Evolutionary conservation across 2,113 vertebrate genomes (phyloP).

Genomic region (Pleuronectes platessa): DNA sequence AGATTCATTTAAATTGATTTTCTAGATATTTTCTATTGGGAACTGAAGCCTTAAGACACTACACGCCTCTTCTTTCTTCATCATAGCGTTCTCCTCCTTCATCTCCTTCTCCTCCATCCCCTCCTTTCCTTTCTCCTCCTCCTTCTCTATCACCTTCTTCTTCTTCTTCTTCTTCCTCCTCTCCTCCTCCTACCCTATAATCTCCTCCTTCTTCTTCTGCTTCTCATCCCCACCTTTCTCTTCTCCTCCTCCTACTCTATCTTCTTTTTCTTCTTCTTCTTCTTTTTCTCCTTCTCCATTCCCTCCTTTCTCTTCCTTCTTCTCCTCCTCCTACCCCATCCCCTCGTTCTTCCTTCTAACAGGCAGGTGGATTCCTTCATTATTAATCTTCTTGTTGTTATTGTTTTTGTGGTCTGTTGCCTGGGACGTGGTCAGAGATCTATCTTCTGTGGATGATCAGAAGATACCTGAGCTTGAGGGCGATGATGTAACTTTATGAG

Average conservation of each 20-base stretch:
- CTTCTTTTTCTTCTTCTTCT: not conserved
- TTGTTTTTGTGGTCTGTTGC: not conserved
- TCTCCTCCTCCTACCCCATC: not conserved
- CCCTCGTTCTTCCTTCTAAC: not conserved
- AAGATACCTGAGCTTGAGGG: too few species aligned
- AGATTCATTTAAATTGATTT: not conserved
- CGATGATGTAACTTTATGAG: not conserved
- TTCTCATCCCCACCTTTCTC: rapidly evolving
- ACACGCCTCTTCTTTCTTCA: not conserved
- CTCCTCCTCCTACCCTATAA: too few species aligned
- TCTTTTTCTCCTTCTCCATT: not conserved
- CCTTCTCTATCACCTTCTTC: too few species aligned
- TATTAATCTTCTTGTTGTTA: not conserved
- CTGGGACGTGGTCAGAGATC: not conserved
- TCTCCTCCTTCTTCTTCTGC: too few species aligned
- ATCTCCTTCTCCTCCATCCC: too few species aligned
- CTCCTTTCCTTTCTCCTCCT: too few species aligned
- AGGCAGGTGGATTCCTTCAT: not conserved
- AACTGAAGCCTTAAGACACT: not conserved
- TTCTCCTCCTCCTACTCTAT: too few species aligned
- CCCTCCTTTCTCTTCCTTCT: not conserved
- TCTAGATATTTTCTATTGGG: not conserved
- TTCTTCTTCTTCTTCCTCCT: too few species aligned
- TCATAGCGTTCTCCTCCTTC: not conserved
- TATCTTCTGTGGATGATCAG: not conserved